phyloP scores from a whole-genome alignment of 1,140 invertebrate species.

The Zaprionus lachaisei region DNA sequence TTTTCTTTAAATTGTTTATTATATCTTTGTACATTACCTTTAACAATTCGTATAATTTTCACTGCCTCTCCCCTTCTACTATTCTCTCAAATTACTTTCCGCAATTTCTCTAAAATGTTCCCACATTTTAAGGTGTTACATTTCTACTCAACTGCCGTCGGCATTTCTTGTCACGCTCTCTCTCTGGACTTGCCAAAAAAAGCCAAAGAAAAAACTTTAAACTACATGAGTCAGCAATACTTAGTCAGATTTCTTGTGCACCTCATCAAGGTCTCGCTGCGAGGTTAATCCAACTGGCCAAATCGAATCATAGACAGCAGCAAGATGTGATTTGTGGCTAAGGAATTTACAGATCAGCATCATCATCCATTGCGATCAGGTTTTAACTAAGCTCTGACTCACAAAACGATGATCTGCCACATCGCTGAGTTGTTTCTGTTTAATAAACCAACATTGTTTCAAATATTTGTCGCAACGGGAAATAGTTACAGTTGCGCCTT shows the following conservation, averaged over 20 bases:
- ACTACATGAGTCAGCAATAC: conserved; percentile 41
- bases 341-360: conserved; percentile 29
- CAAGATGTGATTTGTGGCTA: conserved; percentile 35
- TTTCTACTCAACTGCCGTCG: conserved; percentile 26
- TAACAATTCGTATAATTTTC: too few species aligned
- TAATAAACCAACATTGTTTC: background rate
- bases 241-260: conserved; percentile 37
- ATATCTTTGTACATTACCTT: too few species aligned
- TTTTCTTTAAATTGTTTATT: too few species aligned
- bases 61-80: too few species aligned
- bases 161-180: conserved; percentile 10
- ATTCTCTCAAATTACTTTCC: too few species aligned
- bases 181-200: background rate
- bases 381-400: conserved; percentile 43
- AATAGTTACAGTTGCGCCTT: background rate
- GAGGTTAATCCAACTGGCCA: conserved; percentile 33
- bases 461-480: conserved; percentile 6
- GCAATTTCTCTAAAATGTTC: background rate
- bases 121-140: background rate
- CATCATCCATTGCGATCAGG: conserved; percentile 17
- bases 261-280: conserved; percentile 22
- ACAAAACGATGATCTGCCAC: background rate
- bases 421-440: background rate
- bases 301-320: conserved; percentile 37
- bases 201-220: conserved; percentile 11